These are phyloP conservation scores for Enteromius anoplus DNA, from an alignment of 2,797 vertebrate species.

Conservation along the genomic window DNA sequence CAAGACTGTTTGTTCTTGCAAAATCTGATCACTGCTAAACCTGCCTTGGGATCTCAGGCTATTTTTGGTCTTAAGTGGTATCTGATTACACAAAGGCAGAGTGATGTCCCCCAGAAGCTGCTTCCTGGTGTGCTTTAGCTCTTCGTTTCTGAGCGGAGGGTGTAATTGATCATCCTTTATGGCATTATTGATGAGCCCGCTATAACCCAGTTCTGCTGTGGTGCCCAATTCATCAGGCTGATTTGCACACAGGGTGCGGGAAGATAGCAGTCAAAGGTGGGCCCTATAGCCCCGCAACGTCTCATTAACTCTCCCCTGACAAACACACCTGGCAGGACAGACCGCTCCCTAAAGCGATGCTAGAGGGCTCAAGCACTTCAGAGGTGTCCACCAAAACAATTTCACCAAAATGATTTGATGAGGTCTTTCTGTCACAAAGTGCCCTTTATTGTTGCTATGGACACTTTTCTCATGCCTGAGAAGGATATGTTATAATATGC, in stretches of 20 bases:
- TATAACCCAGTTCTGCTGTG: constrained; percentile 53
- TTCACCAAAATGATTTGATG: not conserved
- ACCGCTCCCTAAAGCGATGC: constrained; percentile 6
- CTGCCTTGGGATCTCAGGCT: constrained; percentile 16
- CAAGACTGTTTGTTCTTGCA: constrained; percentile 35
- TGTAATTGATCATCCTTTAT: constrained; percentile 53
- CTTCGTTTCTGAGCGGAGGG: constrained; percentile 39
- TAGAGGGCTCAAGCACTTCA: constrained; percentile 10
- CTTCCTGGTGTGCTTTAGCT: constrained; percentile 28
- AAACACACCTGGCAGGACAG: constrained; percentile 42
- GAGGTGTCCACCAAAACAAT: constrained; percentile 4
- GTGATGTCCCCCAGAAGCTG: constrained; percentile 40
- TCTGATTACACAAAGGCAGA: constrained; percentile 35
- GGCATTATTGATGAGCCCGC: constrained; percentile 58
- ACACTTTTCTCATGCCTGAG: constrained; percentile 13
- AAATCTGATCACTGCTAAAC: constrained; percentile 36
- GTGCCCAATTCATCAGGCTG: constrained; percentile 61
- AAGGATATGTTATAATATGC: constrained; percentile 11
- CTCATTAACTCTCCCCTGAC: constrained; percentile 49
- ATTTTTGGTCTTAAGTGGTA: constrained; percentile 42
- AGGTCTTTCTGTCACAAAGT: constrained; percentile 11
- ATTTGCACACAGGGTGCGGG: constrained; percentile 52
- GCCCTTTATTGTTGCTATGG: not conserved
- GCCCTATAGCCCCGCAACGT: constrained; percentile 29
- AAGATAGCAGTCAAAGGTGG: constrained; percentile 29